Conservation (phyloP, 2,113 vertebrate species). For the Polypterus bichir region DNA sequence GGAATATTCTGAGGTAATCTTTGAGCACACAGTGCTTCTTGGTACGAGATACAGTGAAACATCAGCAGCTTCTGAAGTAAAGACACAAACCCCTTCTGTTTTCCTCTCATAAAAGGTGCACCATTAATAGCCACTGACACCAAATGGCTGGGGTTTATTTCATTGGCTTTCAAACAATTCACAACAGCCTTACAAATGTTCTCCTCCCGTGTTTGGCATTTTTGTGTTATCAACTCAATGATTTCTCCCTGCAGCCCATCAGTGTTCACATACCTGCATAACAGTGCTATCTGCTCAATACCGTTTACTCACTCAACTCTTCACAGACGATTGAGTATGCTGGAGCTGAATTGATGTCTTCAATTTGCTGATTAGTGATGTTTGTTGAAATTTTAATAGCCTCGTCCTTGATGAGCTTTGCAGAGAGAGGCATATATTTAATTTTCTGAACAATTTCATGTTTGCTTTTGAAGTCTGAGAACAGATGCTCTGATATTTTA, state of each 20-base stretch:
- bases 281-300: conserved; percentile 20
- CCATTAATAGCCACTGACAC: no score
- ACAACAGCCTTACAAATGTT: background rate
- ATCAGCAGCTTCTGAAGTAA: no score
- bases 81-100: no score
- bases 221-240: conserved; percentile 18
- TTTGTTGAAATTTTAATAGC: conserved; percentile 24
- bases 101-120: no score
- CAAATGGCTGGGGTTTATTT: no score
- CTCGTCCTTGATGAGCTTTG: conserved; percentile 27
- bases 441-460: conserved; percentile 25
- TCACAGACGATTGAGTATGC: conserved; percentile 16
- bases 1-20: no score
- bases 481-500: conserved; percentile 13
- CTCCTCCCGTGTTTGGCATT: conserved; percentile 17
- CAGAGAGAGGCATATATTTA: conserved; percentile 20
- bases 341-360: conserved; percentile 20
- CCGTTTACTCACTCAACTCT: conserved; percentile 11
- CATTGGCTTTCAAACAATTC: no score
- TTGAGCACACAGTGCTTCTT: no score
- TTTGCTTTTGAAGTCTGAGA: conserved; percentile 29
- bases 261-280: conserved; percentile 19
- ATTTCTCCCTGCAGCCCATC: conserved; percentile 18
- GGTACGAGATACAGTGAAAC: no score
- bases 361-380: conserved; percentile 21